Evolutionary conservation across 1,140 invertebrate species (phyloP).

Genomic region (Drosophila pseudoobscura): DNA sequence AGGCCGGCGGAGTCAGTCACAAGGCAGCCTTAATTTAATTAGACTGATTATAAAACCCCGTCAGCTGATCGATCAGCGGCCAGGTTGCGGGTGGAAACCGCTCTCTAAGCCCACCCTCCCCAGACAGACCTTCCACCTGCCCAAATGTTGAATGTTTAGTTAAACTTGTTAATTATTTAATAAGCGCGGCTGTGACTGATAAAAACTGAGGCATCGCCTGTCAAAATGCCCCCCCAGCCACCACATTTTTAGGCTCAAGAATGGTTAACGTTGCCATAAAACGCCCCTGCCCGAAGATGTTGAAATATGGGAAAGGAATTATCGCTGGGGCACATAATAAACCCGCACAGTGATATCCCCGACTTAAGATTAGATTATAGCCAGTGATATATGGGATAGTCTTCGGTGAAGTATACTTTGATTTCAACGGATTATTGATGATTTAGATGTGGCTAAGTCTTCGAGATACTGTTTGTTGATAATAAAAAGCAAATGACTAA

Average conservation of each 20-base stretch:
- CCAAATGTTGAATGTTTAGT: conserved; percentile 63
- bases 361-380: conserved; percentile 41
- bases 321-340: conserved; percentile 32
- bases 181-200: conserved; percentile 58
- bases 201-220: conserved; percentile 49
- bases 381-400: conserved; percentile 28
- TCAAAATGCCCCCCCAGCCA: background rate
- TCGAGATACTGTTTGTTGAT: background rate
- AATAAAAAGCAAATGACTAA: conserved; percentile 16
- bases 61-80: conserved; percentile 68
- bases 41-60: conserved; percentile 65
- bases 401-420: conserved; percentile 4
- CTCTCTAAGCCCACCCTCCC: conserved; percentile 13
- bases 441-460: conserved; percentile 10
- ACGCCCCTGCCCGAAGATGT: conserved; percentile 20
- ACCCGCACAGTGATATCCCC: conserved; percentile 17
- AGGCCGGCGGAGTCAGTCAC: conserved; percentile 60
- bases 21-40: conserved; percentile 72
- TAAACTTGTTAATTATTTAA: conserved; percentile 77
- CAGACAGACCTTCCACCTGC: conserved; percentile 11
- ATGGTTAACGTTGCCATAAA: conserved; percentile 51
- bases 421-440: conserved; percentile 20
- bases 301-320: conserved; percentile 21
- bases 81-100: conserved; percentile 37
- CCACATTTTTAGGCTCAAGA: too few species aligned